Base-by-base conservation (phyloP, 2,797 vertebrate genomes). In the Lithobates sylvaticus region DNA sequence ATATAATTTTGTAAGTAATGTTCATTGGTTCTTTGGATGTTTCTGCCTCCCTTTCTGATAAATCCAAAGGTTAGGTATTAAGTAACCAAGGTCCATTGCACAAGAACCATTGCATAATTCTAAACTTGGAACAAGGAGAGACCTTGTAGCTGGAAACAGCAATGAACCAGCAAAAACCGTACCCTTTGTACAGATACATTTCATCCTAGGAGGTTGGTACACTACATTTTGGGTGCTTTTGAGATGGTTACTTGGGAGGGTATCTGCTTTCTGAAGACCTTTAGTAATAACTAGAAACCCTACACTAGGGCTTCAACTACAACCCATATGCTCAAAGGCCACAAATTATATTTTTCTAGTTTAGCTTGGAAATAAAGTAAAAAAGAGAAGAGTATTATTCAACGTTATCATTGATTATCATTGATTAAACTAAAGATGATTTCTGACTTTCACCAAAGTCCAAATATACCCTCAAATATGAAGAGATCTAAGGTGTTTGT, bases 31-130 rank as follows among this genome's bases (percentile, higher is more conserved):
- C 71, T 42, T 26, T 75, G 61, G 18, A 10, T 50, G 21, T 68
- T 27, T 78, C 71, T 84, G 81, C 72, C 54, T 73, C 81, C 76
- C 84, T 81, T 84, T 71, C 42, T 84, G 61, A 71, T 84, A 61
- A 87, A 80, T 87, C 78, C 81, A 87, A 87, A 87, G 86, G 81
- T 87, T 76, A 80, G 26, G 47, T 75, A 75, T 87, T 80, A 84
- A 84, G 34, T 70, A 79, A 75, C 80, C 86, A 87, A 87, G 86
- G 86, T 75, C 71, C 76, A 80, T 87, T 87, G 81, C 86, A 87
- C 69, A 87, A 87, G 81, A 87, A 71, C 61, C 27, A 32, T 87
- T 87, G 81, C 81, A 61, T 84, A 87, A 87, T 84, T 79, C 64
- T 80, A 78, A 80, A 79, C 70, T 87, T 76, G 76, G 64, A 87